Evolutionary conservation across 2,113 vertebrate species (phyloP).

Genomic region (Platysternon megacephalum): DNA sequence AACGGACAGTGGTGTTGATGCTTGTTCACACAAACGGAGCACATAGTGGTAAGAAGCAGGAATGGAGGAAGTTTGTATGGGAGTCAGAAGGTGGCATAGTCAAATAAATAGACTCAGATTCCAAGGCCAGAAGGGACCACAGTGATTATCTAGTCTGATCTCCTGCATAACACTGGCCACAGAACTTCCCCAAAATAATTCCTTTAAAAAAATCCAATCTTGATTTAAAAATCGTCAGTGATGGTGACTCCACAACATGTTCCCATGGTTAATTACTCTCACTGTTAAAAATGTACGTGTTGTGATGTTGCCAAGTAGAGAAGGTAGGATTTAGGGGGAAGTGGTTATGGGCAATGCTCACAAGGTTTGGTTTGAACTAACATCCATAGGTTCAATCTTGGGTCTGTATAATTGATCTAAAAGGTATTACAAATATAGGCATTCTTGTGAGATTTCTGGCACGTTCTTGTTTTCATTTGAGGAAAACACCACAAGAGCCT

Average conservation of each 20-base stretch:
- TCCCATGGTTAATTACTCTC: not conserved
- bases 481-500: not conserved
- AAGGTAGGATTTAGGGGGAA: not conserved
- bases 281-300: not conserved
- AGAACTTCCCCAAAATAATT: not conserved
- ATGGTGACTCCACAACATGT: not conserved
- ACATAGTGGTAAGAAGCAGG: slow-evolving; percentile 20
- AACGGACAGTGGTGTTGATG: not conserved
- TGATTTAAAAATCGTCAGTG: not conserved
- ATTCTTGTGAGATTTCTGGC: not conserved
- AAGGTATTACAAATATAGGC: not conserved
- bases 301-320: not conserved
- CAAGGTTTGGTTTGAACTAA: slow-evolving; percentile 11
- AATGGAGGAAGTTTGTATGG: not conserved
- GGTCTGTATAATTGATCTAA: not conserved
- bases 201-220: not conserved
- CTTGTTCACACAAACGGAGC: not conserved
- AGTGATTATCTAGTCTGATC: not conserved
- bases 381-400: not conserved
- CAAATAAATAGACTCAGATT: not conserved
- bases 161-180: not conserved
- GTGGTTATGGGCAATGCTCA: slow-evolving; percentile 16
- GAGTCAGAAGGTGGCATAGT: slow-evolving; percentile 4
- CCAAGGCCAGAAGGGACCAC: not conserved
- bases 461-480: slow-evolving; percentile 5